phyloP scores from a whole-genome alignment of 2,888 invertebrate genomes.

The Tethea ocularis region DNA sequence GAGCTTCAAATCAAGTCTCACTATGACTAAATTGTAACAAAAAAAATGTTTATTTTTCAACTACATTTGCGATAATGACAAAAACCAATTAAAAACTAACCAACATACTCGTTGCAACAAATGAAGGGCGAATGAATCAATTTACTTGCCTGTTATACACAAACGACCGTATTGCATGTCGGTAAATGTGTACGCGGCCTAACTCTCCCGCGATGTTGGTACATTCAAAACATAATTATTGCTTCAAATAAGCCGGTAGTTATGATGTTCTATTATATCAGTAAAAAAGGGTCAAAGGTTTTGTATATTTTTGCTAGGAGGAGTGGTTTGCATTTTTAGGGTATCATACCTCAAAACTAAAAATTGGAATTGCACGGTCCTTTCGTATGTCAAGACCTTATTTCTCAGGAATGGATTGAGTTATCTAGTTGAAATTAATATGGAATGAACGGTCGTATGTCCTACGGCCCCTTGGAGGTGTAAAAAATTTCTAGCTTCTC shows the following conservation, averaged over 20 bases:
- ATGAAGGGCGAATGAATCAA: slow-evolving; percentile 30
- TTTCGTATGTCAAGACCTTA: no score
- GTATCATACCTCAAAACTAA: no score
- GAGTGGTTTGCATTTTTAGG: neutral
- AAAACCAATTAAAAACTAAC: slow-evolving; percentile 14
- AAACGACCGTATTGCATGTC: slow-evolving; percentile 63
- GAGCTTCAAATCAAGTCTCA: no score
- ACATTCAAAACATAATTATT: slow-evolving; percentile 33
- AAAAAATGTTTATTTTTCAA: no score
- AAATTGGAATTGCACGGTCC: no score
- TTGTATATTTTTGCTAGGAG: slow-evolving; percentile 18
- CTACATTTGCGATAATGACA: neutral
- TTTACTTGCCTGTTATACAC: slow-evolving; percentile 22
- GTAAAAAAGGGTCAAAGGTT: slow-evolving; percentile 30
- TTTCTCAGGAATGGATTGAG: no score
- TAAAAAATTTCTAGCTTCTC: no score
- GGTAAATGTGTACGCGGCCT: slow-evolving; percentile 34
- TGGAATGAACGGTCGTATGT: no score
- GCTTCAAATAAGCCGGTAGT: slow-evolving; percentile 1
- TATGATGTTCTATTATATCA: slow-evolving; percentile 18
- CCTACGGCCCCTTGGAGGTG: no score
- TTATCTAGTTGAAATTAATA: no score
- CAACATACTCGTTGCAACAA: slow-evolving; percentile 11
- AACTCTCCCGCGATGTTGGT: slow-evolving; percentile 18
- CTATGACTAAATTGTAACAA: no score